Evolutionary conservation across 2,888 invertebrate genomes (phyloP).

Genomic region (Tillus elongatus): DNA sequence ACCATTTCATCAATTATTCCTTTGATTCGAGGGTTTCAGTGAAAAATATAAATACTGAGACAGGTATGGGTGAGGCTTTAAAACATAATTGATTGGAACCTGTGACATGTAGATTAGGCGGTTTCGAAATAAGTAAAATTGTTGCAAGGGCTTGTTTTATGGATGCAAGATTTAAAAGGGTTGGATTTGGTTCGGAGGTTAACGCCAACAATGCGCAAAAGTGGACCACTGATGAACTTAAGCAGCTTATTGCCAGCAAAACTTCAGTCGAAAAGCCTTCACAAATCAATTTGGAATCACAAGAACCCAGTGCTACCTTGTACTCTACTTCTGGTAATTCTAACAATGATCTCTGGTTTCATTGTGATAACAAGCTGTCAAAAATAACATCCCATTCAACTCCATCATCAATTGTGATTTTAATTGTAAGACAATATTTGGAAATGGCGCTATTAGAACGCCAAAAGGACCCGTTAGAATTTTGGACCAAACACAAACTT

Average conservation of each 20-base stretch:
- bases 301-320: too few relatives aligned
- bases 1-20: conserved; percentile 25
- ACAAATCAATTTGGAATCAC: too few relatives aligned
- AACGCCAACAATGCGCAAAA: conserved; percentile 2
- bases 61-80: conserved; percentile 14
- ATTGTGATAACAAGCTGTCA: conserved; percentile 14
- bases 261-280: too few relatives aligned
- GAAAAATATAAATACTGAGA: conserved; percentile 9
- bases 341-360: conserved; percentile 11
- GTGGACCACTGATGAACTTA: not conserved
- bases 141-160: conserved; percentile 17
- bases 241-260: not conserved
- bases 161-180: not conserved
- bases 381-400: conserved; percentile 10
- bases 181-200: not conserved
- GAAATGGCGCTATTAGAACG: conserved; percentile 15
- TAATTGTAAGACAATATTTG: conserved; percentile 17
- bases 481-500: conserved; percentile 20
- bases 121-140: conserved; percentile 20
- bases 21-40: conserved; percentile 21
- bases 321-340: too few relatives aligned
- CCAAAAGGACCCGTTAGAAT: conserved; percentile 18
- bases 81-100: conserved; percentile 14
- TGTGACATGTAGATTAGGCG: conserved; percentile 18
- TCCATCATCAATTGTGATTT: conserved; percentile 9